phyloP scores from a whole-genome alignment of 1,140 invertebrate species.

The Papilio polyxenes region DNA sequence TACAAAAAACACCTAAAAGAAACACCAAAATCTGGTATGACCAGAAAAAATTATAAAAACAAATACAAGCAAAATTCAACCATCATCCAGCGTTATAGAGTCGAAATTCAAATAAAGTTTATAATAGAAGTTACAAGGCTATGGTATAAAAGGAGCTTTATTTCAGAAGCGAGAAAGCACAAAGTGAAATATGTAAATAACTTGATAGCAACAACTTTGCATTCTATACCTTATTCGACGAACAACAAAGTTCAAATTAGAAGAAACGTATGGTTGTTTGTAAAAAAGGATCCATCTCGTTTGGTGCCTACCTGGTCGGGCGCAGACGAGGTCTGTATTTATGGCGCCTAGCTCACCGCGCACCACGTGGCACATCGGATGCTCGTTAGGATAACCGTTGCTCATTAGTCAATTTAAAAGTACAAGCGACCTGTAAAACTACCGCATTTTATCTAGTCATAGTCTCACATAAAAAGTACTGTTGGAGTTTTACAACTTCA shows the following conservation, averaged over 20 bases:
- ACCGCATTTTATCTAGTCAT: slow-evolving; percentile 16
- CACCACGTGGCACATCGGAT: slow-evolving; percentile 72
- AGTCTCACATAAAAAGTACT: background rate
- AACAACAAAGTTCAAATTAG: slow-evolving; percentile 49
- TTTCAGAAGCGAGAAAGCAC: slow-evolving; percentile 77
- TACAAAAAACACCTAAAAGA: slow-evolving; percentile 73
- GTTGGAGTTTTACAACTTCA: background rate
- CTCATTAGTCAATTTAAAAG: slow-evolving; percentile 54
- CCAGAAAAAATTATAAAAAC: slow-evolving; percentile 67
- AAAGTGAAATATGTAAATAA: slow-evolving; percentile 77
- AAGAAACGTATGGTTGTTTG: slow-evolving; percentile 55
- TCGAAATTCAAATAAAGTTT: slow-evolving; percentile 42
- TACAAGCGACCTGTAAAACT: slow-evolving; percentile 37
- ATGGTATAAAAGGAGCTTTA: slow-evolving; percentile 76
- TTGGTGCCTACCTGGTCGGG: slow-evolving; percentile 77
- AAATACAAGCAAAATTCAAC: slow-evolving; percentile 49
- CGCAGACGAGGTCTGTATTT: slow-evolving; percentile 77
- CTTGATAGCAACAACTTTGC: slow-evolving; percentile 36
- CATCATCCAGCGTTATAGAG: slow-evolving; percentile 49
- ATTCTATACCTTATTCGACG: slow-evolving; percentile 50
- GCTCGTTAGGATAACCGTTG: slow-evolving; percentile 75
- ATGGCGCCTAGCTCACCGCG: slow-evolving; percentile 70
- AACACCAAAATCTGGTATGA: slow-evolving; percentile 74
- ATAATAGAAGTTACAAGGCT: slow-evolving; percentile 48
- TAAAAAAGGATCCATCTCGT: slow-evolving; percentile 77